Evolutionary conservation across 2,797 vertebrate species (phyloP), one percentile per base, ranked within the genome.

Genomic region (Linurgus olivaceus): DNA sequence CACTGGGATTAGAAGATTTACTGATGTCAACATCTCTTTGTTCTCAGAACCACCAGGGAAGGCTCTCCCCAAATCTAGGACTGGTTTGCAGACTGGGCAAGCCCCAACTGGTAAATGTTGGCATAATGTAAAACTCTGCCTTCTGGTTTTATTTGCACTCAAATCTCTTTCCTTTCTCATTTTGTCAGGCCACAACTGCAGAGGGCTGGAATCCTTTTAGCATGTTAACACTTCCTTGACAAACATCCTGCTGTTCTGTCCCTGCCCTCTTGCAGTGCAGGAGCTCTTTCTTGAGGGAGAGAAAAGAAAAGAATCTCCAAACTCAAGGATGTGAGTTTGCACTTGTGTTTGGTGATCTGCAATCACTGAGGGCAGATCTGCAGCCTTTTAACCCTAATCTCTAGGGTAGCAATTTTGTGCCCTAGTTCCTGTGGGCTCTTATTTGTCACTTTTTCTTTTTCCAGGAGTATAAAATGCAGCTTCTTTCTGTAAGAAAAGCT

Each of bases 381-480:
- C 88, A 86, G 88, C 47, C 88, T 92, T 91, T 87, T 59, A 83
- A 90, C 87, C 75, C 75, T 45, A 1, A 45, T 94, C 91, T 96
- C 84, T 66, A 66, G 62, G 75, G 89, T 62, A 83, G 31, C 33
- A 93, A 88, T 93, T 95, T 90, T 95, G 91, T 96, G 76, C 89
- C 95, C 82, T 55, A 86, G 23, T 93, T 96, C 87, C 89, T 83
- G 33, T 66, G 48, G 37, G 58, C 44, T 90, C 85, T 84, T 72
- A 25, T 18, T 90, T 83, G 29, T 61, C 51, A 54, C 38, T 4
- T 58, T 61, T 77, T 72, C 71, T 47, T 74, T 68, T 72, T 28
- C 52, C 45, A 52, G 66, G 51, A 59, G 25, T 38, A 1, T 13
- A 52, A 77, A 88, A 76, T 71, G 37, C 21, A 38, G 29, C n/a